Percentiles rank a stretch among this genome's conserved stretches.
phyloP scores from a whole-genome alignment of 2,888 invertebrate species.

The Coelinius sp. region DNA sequence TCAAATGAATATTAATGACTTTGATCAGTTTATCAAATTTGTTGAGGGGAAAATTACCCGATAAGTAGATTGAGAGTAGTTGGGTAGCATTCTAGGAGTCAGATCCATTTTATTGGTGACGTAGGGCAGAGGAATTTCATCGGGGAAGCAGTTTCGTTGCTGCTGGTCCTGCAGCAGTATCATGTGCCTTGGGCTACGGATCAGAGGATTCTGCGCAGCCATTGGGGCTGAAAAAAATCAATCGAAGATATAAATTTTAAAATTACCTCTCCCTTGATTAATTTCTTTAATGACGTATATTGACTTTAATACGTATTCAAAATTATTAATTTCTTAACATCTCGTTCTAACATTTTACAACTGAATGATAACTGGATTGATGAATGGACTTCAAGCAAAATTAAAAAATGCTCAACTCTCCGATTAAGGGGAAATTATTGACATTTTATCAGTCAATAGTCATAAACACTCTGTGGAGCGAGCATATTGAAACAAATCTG shows the following conservation, averaged over 20 bases:
- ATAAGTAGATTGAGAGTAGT: slow-evolving; percentile 60
- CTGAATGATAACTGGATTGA: no score
- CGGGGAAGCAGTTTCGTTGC: slow-evolving; percentile 60
- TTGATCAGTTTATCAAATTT: background rate
- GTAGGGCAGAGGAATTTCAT: slow-evolving; percentile 60
- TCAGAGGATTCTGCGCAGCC: slow-evolving; percentile 56
- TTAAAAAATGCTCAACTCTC: no score
- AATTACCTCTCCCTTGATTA: background rate
- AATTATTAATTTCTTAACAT: no score
- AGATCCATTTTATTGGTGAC: slow-evolving; percentile 59
- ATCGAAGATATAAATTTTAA: slow-evolving; percentile 3
- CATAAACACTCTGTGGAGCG: no score
- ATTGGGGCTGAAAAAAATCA: slow-evolving; percentile 43
- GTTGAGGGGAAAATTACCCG: slow-evolving; percentile 47
- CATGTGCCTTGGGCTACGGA: slow-evolving; percentile 64
- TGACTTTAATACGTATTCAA: no score
- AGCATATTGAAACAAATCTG: no score
- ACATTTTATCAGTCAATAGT: no score
- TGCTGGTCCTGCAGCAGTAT: slow-evolving; percentile 64
- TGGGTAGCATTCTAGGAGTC: slow-evolving; percentile 53
- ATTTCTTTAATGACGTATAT: no score
- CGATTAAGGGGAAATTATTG: no score
- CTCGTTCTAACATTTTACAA: no score
- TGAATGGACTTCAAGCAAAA: no score
- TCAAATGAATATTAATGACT: background rate